Base-by-base conservation (phyloP, 2,113 vertebrate species). In the Pelusios castaneus region DNA sequence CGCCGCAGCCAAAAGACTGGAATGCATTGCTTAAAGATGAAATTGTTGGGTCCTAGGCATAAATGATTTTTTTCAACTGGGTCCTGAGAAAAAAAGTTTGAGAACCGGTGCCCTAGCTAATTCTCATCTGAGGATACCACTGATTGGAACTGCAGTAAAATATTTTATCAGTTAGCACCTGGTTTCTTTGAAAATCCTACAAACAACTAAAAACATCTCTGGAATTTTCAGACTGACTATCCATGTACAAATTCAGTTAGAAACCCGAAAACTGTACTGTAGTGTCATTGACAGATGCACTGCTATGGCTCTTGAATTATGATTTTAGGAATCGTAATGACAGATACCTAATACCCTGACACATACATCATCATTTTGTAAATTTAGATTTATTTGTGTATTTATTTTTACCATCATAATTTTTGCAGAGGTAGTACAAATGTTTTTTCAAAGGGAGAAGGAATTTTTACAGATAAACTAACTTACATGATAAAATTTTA, bases 381-480 rank as follows among this genome's bases (percentile, higher is more conserved):
- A 29, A 24, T 58, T 56, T 6, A 52, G 51, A 41, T 14, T 1
- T 1, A 6, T 10, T 2, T 12, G 17, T 17, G 0, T 11, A 0
- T 76, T 80, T 43, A 16, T 55, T 55, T 29, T 6, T 10, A 2
- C 0, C 6, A 38, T 17, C 90, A 58, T 79, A 22, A 51, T 31
- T 89, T 51, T 19, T 25, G 49, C 41, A 81, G 73, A 34, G 81
- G n/a, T 24, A 47, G 55, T 34, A 25, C 3, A 4, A 5, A 7
- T 55, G 34, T 25, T 75, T 82, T 85, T 52, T 63, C 90, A 47
- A 49, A 76, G 70, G 70, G 82, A 41, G 16, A 45, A n/a, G 3
- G 25, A 11, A 2, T n/a, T 34, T 45, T 70, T 77, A 38, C 10
- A 34, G 34, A 16, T 16, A 13, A 25, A 29, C 16, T 13, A 12